Conservation (phyloP, 2,113 vertebrate genomes). For the Thunnus maccoyii region DNA sequence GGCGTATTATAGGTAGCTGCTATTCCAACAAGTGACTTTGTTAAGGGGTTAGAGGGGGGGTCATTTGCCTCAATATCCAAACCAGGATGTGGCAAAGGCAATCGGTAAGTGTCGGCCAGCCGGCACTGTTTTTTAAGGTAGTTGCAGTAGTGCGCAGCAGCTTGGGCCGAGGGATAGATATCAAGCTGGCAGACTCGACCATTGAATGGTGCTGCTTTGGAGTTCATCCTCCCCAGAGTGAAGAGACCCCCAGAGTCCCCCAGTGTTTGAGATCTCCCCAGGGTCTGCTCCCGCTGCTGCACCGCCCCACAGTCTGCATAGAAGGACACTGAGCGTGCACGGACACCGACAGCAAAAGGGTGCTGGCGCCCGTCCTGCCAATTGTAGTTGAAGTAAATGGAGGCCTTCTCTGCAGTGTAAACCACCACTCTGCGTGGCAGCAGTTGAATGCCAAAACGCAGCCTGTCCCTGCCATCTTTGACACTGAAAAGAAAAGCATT, state of each 20-base stretch:
- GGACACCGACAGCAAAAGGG: slow-evolving; percentile 88
- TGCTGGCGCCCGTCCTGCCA: slow-evolving; percentile 92
- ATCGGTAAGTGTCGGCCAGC: slow-evolving; percentile 89
- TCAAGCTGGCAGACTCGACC: slow-evolving; percentile 95
- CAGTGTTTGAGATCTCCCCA: slow-evolving; percentile 84
- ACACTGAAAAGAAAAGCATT: slow-evolving; percentile 97
- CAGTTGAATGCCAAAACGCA: slow-evolving; percentile 94
- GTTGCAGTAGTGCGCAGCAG: slow-evolving; percentile 92
- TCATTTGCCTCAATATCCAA: slow-evolving; percentile 57
- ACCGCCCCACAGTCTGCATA: slow-evolving; percentile 89
- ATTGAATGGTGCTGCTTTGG: slow-evolving; percentile 89
- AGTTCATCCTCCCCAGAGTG: slow-evolving; percentile 92
- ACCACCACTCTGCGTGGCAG: slow-evolving; percentile 90
- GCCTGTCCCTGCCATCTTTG: slow-evolving; percentile 85
- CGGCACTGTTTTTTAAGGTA: slow-evolving; percentile 92
- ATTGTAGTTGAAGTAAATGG: slow-evolving; percentile 89
- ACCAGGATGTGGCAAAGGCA: slow-evolving; percentile 51
- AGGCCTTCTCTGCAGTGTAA: slow-evolving; percentile 88
- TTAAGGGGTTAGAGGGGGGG: slow-evolving; percentile 40
- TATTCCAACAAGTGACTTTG: slow-evolving; percentile 46
- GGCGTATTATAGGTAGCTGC: slow-evolving; percentile 39
- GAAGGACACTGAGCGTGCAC: slow-evolving; percentile 86
- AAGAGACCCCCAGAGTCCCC: slow-evolving; percentile 84
- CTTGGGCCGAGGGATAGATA: slow-evolving; percentile 91
- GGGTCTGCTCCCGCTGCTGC: slow-evolving; percentile 84